Evolutionary conservation across 1,140 invertebrate species (phyloP).

Genomic region (Thalassaphorura encarpata): DNA sequence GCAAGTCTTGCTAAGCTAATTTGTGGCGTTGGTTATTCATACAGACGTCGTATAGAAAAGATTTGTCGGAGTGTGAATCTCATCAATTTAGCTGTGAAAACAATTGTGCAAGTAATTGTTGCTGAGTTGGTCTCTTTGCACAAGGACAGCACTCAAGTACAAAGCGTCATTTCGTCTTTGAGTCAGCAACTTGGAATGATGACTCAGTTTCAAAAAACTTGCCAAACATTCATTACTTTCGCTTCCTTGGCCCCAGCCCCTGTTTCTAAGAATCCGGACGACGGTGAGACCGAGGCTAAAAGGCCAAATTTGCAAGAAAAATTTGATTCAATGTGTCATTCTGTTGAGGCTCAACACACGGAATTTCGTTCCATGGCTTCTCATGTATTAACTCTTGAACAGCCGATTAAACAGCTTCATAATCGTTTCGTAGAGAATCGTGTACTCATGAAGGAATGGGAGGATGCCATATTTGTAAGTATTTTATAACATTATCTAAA

Average conservation of each 20-base stretch:
- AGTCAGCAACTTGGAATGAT: slow-evolving; percentile 28
- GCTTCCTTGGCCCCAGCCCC: background rate
- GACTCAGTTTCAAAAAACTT: slow-evolving; percentile 28
- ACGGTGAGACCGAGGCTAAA: no score
- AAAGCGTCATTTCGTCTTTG: slow-evolving; percentile 23
- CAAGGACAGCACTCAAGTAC: slow-evolving; percentile 24
- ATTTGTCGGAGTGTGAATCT: slow-evolving; percentile 51
- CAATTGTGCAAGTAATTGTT: slow-evolving; percentile 49
- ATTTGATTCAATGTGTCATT: slow-evolving; percentile 19
- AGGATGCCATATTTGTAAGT: slow-evolving; percentile 49
- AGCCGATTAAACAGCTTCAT: slow-evolving; percentile 48
- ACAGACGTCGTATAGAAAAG: slow-evolving; percentile 65
- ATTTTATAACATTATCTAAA: background rate
- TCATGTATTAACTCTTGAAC: slow-evolving; percentile 35
- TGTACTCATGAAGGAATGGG: slow-evolving; percentile 58
- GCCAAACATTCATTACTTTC: slow-evolving; percentile 18
- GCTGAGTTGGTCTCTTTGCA: slow-evolving; percentile 16
- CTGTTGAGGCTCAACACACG: slow-evolving; percentile 26
- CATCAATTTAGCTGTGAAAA: slow-evolving; percentile 53
- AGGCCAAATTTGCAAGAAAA: slow-evolving; percentile 18
- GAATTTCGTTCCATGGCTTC: slow-evolving; percentile 38
- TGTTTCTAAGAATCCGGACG: background rate
- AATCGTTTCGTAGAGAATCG: slow-evolving; percentile 31
- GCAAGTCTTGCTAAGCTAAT: slow-evolving; percentile 77
- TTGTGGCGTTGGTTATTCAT: slow-evolving; percentile 75